Evolutionary conservation across 2,888 invertebrate species (phyloP).

Genomic region (Noctuana brunneofusca): DNA sequence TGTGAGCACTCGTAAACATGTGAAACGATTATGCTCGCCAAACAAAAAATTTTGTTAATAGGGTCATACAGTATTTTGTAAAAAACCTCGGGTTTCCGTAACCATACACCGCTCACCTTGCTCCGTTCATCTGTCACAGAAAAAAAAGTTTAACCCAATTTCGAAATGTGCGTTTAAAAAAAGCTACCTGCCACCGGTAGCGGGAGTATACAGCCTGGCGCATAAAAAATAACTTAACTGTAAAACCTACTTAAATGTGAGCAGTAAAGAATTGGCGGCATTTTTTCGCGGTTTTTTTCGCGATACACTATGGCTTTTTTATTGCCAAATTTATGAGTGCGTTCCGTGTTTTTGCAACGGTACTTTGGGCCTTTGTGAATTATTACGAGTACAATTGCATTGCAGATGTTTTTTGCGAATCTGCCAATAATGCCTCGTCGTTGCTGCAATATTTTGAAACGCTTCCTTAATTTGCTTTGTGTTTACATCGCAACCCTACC

Average conservation of each 20-base stretch:
- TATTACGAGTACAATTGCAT: constrained; percentile 44
- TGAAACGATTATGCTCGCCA: constrained; percentile 59
- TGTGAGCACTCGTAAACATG: constrained; percentile 47
- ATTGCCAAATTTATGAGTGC: constrained; percentile 62
- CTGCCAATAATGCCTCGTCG: constrained; percentile 40
- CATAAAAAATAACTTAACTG: constrained; percentile 58
- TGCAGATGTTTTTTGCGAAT: constrained; percentile 62
- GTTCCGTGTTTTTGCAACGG: constrained; percentile 66
- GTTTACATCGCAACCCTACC: constrained; percentile 46
- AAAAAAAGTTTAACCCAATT: constrained; percentile 77
- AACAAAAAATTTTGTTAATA: constrained; percentile 66
- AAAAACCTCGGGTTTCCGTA: constrained; percentile 76
- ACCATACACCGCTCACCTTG: constrained; percentile 78
- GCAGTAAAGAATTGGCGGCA: constrained; percentile 48
- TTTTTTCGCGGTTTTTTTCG: constrained; percentile 60
- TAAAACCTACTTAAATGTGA: constrained; percentile 51
- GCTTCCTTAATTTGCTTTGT: constrained; percentile 40
- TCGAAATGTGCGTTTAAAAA: constrained; percentile 64
- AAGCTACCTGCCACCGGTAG: constrained; percentile 75
- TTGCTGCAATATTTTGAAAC: constrained; percentile 48
- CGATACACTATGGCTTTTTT: constrained; percentile 47
- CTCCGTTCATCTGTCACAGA: constrained; percentile 65
- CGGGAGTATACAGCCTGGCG: constrained; percentile 62
- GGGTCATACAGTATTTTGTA: constrained; percentile 61
- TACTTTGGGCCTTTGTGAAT: constrained; percentile 60